Evolutionary conservation across 2,113 vertebrate species (phyloP), one percentile per base, ranked within the genome.

Genomic region (Azemiops feae): DNA sequence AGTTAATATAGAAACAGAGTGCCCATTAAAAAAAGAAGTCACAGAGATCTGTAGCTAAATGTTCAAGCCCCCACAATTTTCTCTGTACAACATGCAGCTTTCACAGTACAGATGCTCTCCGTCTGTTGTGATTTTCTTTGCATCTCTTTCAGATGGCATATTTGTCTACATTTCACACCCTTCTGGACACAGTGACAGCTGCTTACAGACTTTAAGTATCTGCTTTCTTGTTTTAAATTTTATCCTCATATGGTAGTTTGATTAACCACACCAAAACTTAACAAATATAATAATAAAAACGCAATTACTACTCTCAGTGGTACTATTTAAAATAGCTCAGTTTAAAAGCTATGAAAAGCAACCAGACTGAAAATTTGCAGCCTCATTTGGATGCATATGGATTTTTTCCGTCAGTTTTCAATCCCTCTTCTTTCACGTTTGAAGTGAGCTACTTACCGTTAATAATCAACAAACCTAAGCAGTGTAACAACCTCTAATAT

Each of bases 51-150:
- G 57, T 93, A 91, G 93, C 39, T 1, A 1, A 95, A 58, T 1
- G 88, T 93, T 92, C 87, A 43, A 94, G 58, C 87, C 88, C 1
- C 0, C 25, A 20, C 91, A 95, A 90, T 91, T 94, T 96, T 92
- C 93, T 95, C 92, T 94, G 85, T 64, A 90, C 95, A 93, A 85
- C 89, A 93, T 95, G 69, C 92, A 96, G 89, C 88, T 92, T 97
- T 96, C 96, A 58, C 95, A 96, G 95, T 96, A 94, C 96, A 97
- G 97, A 96, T 95, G 94, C 95, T 94, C 96, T 87, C 64, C 95
- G 93, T 96, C 94, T 95, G 94, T 94, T 94, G 93, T 94, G 93
- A 93, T 95, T 95, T 93, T 94, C 95, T 88, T 95, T 94, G 94
- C 90, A 96, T 96, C 96, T 96, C 94, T 96, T 96, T 96, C 95